A percentile compares a stretch with the other conserved stretches of the same genome.
phyloP scores from a whole-genome alignment of 2,113 vertebrate species.

The Anolis carolinensis region DNA sequence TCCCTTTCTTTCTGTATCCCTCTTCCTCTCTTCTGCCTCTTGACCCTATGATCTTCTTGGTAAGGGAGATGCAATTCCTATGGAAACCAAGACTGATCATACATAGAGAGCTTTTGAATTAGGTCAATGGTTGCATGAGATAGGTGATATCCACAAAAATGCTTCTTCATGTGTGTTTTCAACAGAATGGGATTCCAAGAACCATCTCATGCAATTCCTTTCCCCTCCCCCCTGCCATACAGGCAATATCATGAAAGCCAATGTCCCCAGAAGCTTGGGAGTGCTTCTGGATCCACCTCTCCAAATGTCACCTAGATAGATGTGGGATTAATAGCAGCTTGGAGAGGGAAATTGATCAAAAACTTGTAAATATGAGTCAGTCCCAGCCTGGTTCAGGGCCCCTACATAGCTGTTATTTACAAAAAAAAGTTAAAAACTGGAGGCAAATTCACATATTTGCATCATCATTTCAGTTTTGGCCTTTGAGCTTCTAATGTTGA shows the following conservation, averaged over 20 bases:
- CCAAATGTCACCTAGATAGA: too few species aligned
- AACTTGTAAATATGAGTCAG: not conserved
- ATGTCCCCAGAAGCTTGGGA: too few species aligned
- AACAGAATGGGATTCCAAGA: not conserved
- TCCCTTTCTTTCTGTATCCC: not conserved
- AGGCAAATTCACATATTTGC: not conserved
- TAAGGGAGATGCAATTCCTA: too few species aligned
- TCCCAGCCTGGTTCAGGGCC: not conserved
- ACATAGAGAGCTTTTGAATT: too few species aligned
- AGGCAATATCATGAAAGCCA: too few species aligned
- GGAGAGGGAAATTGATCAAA: not conserved
- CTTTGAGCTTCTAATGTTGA: conserved; percentile 19
- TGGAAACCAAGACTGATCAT: too few species aligned
- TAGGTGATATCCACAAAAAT: too few species aligned
- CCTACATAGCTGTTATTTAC: not conserved
- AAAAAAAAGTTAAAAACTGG: not conserved
- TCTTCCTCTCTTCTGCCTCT: not conserved
- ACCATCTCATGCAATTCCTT: too few species aligned
- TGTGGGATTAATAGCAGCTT: not conserved
- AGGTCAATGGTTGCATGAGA: too few species aligned
- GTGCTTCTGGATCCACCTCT: too few species aligned
- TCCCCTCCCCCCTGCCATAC: too few species aligned
- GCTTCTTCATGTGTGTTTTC: not conserved
- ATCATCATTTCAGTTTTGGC: not conserved
- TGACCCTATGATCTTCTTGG: too few species aligned